These are phyloP conservation scores for Ichneumoninae sp. DNA, from an alignment of 2,888 invertebrate species.

Conservation along the genomic window DNA sequence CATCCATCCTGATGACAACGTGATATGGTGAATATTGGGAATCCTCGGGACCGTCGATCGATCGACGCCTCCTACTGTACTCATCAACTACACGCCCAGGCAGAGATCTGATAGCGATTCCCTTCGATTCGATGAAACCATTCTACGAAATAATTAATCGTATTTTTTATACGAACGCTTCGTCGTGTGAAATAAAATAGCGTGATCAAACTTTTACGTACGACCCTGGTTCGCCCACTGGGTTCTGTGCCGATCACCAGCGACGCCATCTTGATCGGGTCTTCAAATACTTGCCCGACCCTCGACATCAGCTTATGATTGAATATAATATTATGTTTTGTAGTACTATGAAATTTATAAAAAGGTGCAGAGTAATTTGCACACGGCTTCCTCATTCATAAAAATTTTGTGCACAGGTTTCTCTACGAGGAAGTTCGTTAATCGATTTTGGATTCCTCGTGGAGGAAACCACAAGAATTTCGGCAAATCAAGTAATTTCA, in stretches of 20 bases:
- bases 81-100: constrained; percentile 37
- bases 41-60: constrained; percentile 1
- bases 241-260: constrained; percentile 37
- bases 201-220: constrained; percentile 3
- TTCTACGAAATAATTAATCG: constrained; percentile 32
- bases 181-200: neutral
- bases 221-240: constrained; percentile 28
- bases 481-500: too few relatives aligned
- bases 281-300: constrained; percentile 38
- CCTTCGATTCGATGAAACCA: constrained; percentile 39
- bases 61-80: constrained; percentile 32
- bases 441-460: too few relatives aligned
- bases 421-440: too few relatives aligned
- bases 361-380: too few relatives aligned
- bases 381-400: too few relatives aligned
- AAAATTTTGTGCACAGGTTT: too few relatives aligned
- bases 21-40: constrained; percentile 34
- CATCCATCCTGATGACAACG: constrained; percentile 38
- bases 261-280: constrained; percentile 33
- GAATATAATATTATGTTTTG: neutral
- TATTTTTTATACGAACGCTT: neutral
- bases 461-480: too few relatives aligned
- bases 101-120: constrained; percentile 50
- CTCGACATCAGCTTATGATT: constrained; percentile 18
- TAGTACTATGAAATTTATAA: neutral